Conservation (phyloP, 2,113 vertebrate species). For the Stegastes partitus region DNA sequence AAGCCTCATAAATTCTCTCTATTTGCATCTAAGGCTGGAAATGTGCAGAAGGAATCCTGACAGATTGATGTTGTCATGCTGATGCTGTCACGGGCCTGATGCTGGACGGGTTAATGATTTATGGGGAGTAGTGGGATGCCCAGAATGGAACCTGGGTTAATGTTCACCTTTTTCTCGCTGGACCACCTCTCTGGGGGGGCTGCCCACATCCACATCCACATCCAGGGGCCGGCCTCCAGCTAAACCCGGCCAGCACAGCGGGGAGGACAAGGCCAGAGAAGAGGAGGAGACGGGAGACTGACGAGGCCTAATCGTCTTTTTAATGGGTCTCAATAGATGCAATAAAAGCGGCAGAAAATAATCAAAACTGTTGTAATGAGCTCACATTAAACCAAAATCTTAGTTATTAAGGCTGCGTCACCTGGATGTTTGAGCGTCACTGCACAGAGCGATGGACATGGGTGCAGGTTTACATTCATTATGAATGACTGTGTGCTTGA, state of each 20-base stretch:
- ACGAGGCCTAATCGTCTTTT: slow-evolving; percentile 43
- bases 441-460: not conserved
- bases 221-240: slow-evolving; percentile 73
- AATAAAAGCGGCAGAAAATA: slow-evolving; percentile 34
- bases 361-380: slow-evolving; percentile 20
- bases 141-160: slow-evolving; percentile 82
- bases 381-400: slow-evolving; percentile 14
- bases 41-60: slow-evolving; percentile 68
- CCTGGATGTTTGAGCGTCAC: not conserved
- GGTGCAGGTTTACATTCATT: no score
- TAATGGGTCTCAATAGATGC: slow-evolving; percentile 46
- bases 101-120: slow-evolving; percentile 82
- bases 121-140: slow-evolving; percentile 78
- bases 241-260: slow-evolving; percentile 76
- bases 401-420: not conserved
- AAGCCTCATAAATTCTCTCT: slow-evolving; percentile 5
- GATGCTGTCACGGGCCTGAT: slow-evolving; percentile 72
- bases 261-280: slow-evolving; percentile 67
- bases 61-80: slow-evolving; percentile 79
- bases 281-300: slow-evolving; percentile 55
- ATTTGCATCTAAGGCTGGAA: slow-evolving; percentile 61
- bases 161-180: slow-evolving; percentile 79
- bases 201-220: slow-evolving; percentile 52
- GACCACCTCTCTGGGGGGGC: slow-evolving; percentile 67
- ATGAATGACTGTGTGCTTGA: no score